Evolutionary conservation across 2,888 invertebrate species (phyloP), one percentile per base, ranked within the genome.

Genomic region (Tachina grossa): DNA sequence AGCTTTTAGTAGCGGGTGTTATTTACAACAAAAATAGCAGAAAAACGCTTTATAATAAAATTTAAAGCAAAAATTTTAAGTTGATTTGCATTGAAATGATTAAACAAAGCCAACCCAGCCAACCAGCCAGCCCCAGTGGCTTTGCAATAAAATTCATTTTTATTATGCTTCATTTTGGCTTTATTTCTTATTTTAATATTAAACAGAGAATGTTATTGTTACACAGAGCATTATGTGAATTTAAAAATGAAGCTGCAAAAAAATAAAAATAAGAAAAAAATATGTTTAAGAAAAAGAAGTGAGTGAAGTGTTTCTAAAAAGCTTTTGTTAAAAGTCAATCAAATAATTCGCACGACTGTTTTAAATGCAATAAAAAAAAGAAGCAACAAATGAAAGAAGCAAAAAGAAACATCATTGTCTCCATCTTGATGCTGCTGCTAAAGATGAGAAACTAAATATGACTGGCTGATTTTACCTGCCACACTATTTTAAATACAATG

Each of bases 261-360:
- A 66, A 53, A 43, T 19, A 4, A 2, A 47, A 19, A 43, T 43
- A 41, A 76, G 51, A 71, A 19, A 22, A 9, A 55, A 14, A 71
- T 57, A 65, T 31, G 6, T n/a, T 1, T 8, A 49, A 63, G 16
- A 49, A 66, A 31, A 57, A 77, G 13, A 77, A 83, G 66, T 77
- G 47, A 45, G 66, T 77, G 47, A 45, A 66, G 43, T 68, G 16
- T 51, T 69, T 69, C 14, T 31, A 68, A 79, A n/a, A 65, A n/a
- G 68, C 63, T 79, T 82, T 83, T 82, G 78, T 85, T 65, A 71
- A 82, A 82, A 82, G 85, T 83, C 82, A 83, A 85, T 85, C 75
- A 85, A 79, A 76, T 83, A 85, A 85, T 83, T 85, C 85, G 76
- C 85, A 85, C 83, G 82, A 76, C 72, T 49, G 16, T 41, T 51